Base-by-base conservation (phyloP, 1,140 invertebrate genomes). In the Cryptotermes secundus region DNA sequence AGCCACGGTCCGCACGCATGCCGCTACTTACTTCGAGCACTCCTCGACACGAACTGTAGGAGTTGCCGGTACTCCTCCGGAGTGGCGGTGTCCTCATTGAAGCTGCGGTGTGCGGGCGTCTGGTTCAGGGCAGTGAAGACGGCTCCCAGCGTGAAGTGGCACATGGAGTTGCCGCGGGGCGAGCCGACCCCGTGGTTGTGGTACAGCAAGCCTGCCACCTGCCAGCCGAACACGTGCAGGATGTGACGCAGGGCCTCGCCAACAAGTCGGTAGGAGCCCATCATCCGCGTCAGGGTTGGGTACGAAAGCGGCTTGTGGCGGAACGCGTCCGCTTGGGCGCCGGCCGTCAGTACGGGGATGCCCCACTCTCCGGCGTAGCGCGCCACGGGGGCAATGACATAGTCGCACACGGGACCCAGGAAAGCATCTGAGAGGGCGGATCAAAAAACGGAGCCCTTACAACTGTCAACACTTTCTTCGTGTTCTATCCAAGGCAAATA, bases 391-490 rank as follows among this genome's bases (percentile, higher is more conserved):
- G 97, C 96, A 83, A 98, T 92, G 7, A 96, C 96, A 89, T 97
- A 98, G 87, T 97, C 96, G 89, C 97, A 98, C 2, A 97, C 94
- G 1, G 97, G 95, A 0, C 97, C 97, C 87, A 98, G 92, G 88
- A 98, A 97, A 1, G 95, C 96, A 90, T 98, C 95, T 93, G 92
- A 86, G 89, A 79, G 31, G 72, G 22, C 34, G 36, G 72, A 36
- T 81, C 19, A 36, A 35, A 42, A 24, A 35, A 3, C n/a, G 31
- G 31, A 4, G 31, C 79, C 72, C 72, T 14, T 19, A 34, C 72
- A 16, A 3, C 19, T 26, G 14, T 34, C 72, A 34, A 14, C 7
- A 79, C 34, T n/a, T n/a, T 22, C 7, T 22, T 79, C 72, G 6
- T 1, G 38, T 42, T 42, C 0, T 42, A 9, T 42, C 16, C 16